Conservation (phyloP, 2,888 invertebrate species). For the Euproctis similis region DNA sequence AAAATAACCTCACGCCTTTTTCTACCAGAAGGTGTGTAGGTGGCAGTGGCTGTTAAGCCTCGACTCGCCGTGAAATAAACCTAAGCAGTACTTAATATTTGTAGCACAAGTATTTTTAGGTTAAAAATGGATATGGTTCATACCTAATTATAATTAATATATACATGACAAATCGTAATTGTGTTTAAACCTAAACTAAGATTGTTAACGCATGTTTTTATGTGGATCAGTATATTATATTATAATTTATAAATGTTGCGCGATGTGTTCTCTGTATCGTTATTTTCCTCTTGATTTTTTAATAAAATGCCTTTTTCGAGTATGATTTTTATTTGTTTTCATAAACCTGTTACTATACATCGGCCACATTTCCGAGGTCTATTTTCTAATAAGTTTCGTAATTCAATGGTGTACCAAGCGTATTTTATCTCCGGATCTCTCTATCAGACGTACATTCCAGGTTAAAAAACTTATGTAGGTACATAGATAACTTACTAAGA, state of each 20-base stretch:
- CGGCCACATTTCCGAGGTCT: too few relatives aligned
- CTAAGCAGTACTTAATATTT: conserved; percentile 29
- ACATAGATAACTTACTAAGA: too few relatives aligned
- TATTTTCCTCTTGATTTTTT: conserved; percentile 45
- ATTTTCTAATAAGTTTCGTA: too few relatives aligned
- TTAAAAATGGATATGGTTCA: conserved; percentile 16
- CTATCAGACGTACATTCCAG: too few relatives aligned
- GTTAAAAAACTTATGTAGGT: too few relatives aligned
- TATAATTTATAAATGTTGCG: conserved; percentile 67
- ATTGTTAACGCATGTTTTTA: conserved; percentile 53
- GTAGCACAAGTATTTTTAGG: conserved; percentile 20
- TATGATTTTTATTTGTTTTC: too few relatives aligned
- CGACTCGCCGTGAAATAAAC: neutral
- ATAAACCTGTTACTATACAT: too few relatives aligned
- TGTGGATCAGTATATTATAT: conserved; percentile 47
- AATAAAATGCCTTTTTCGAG: conserved; percentile 55
- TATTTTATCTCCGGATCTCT: too few relatives aligned
- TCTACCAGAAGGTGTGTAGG: too few relatives aligned
- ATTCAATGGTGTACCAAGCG: too few relatives aligned
- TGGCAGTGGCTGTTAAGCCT: too few relatives aligned
- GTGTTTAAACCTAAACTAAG: conserved; percentile 40
- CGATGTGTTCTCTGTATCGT: conserved; percentile 63
- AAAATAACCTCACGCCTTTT: too few relatives aligned
- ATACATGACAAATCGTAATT: conserved; percentile 47
- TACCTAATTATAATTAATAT: conserved; percentile 19